phyloP scores from a whole-genome alignment of 2,888 invertebrate species.

The Acanthosepion esculentum region DNA sequence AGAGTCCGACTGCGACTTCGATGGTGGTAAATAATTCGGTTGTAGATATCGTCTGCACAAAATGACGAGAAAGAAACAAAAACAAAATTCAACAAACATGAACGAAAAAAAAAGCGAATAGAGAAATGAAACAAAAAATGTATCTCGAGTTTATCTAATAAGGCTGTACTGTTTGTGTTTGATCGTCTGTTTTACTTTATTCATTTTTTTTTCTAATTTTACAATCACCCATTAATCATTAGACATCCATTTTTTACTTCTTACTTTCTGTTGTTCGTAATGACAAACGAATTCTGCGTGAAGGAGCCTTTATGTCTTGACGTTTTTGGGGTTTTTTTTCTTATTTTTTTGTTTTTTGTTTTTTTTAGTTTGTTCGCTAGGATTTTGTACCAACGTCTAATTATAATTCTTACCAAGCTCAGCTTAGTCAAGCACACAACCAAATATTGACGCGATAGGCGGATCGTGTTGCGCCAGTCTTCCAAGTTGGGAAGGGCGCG shows the following conservation, averaged over 20 bases:
- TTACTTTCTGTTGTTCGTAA: background rate
- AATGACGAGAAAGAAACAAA: background rate
- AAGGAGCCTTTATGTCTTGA: background rate
- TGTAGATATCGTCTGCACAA: background rate
- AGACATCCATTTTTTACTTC: background rate
- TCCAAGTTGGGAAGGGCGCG: too few species aligned
- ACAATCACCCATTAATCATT: background rate
- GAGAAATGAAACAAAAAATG: background rate
- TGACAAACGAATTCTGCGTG: background rate
- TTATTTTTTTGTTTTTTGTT: too few species aligned
- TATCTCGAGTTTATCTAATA: background rate
- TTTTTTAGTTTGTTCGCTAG: background rate
- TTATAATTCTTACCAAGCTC: too few species aligned
- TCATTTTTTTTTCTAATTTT: background rate
- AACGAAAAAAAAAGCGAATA: background rate
- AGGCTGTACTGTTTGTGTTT: background rate
- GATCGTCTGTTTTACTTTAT: background rate
- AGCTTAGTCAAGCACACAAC: too few species aligned
- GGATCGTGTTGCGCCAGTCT: too few species aligned
- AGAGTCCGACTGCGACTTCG: background rate
- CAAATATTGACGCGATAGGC: too few species aligned
- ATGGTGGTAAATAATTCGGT: background rate
- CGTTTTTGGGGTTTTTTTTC: background rate
- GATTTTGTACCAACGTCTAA: background rate
- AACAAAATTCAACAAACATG: background rate